Evolutionary conservation across 2,113 vertebrate genomes (phyloP), one percentile per base, ranked within the genome.

Genomic region (Oncorhynchus tshawytscha): DNA sequence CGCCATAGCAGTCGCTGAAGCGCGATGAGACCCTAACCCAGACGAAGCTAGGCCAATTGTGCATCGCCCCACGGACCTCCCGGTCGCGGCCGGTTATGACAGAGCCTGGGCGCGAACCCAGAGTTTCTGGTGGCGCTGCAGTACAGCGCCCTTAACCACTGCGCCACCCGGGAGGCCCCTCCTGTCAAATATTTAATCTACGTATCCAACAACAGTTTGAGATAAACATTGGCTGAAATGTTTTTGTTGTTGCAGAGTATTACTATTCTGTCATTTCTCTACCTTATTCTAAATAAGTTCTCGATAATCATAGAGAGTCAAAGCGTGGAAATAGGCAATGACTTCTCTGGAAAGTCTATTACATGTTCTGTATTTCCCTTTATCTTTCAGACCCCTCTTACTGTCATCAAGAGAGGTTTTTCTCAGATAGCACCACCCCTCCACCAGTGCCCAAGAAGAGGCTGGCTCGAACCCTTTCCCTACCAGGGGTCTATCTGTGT

Each of bases 401-500:
- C 49, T 11, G 3, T 79, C 89, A 91, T 73, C 82, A 82, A 76
- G 59, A 24, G 73, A 87, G 91, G 54, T 90, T 89, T 77, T 91
- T 90, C 80, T 93, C 93, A 0, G 90, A 90, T 7, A 70, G 54
- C 34, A 84, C 15, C 31, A 15, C 69, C 15, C 93, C 95, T 5
- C 95, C 95, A 0, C 94, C 95, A 0, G 57, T 96, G 69, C 95
- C 95, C 0, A 94, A 88, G 82, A 94, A 93, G 75, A 93, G 64
- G 64, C 83, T 95, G 5, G 76, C 68, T 75, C 85, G 94, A 69
- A 85, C 94, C 0, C 57, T 85, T 24, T 97, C 86, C 77, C 92
- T 88, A 77, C 96, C 66, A 16, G 82, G 6, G 4, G 65, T 3
- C 16, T 6, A 12, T 16, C 45, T 78, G 25, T 34, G 9, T 11